Evolutionary conservation across 2,797 vertebrate species (phyloP).

Genomic region (Mus minutoides): DNA sequence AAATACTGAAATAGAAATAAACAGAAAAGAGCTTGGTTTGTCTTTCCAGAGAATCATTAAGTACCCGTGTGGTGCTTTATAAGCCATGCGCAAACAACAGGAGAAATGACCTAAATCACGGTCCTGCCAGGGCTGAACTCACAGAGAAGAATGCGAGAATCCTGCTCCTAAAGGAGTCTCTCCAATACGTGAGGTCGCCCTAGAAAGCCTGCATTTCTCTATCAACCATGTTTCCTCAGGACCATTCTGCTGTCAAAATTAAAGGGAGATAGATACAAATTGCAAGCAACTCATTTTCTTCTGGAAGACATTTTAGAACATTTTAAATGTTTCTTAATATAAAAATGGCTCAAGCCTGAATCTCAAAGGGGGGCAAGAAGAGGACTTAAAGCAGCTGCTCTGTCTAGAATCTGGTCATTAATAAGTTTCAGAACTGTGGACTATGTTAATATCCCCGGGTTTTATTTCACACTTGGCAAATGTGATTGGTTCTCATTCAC

Average conservation of each 20-base stretch:
- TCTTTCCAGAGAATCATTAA: background rate
- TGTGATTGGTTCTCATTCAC: background rate
- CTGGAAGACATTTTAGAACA: slow-evolving; percentile 28
- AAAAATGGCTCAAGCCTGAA: background rate
- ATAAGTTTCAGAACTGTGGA: slow-evolving; percentile 8
- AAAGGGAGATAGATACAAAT: background rate
- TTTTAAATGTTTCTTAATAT: background rate
- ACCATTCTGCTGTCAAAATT: background rate
- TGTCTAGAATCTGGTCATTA: background rate
- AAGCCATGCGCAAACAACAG: background rate
- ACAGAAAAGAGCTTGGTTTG: background rate
- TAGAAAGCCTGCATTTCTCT: background rate
- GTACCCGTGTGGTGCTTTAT: background rate
- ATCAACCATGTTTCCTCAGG: background rate
- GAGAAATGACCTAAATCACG: background rate
- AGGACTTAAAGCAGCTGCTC: background rate
- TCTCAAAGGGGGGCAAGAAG: background rate
- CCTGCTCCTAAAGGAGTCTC: slow-evolving; percentile 43
- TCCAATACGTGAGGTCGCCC: background rate
- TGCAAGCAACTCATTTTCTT: background rate
- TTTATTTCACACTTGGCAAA: background rate
- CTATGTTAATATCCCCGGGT: background rate
- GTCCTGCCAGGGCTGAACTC: background rate
- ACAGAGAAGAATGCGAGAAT: slow-evolving; percentile 5
- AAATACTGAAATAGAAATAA: background rate